Percentiles rank a stretch among this genome's conserved stretches.
phyloP scores from a whole-genome alignment of 2,797 vertebrate species.

The Urocyon cinereoargenteus region DNA sequence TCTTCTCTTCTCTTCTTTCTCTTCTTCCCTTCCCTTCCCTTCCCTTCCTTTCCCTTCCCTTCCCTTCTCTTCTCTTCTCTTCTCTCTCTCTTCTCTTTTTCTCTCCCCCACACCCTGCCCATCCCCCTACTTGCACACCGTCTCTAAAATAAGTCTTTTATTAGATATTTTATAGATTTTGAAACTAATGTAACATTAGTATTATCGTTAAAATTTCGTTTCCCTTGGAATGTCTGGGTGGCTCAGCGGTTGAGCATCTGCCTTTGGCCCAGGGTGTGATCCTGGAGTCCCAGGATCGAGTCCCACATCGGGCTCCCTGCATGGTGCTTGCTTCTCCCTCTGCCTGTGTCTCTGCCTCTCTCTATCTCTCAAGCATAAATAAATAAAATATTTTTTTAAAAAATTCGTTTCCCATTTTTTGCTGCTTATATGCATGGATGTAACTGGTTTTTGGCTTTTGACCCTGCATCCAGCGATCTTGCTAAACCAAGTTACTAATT shows the following conservation, averaged over 20 bases:
- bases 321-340: no score
- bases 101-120: no score
- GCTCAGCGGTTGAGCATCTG: no score
- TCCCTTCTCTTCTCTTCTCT: no score
- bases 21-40: no score
- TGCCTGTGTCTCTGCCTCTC: no score
- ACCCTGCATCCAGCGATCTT: not conserved
- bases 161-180: conserved; percentile 7
- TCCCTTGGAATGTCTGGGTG: not conserved
- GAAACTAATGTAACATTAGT: not conserved
- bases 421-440: not conserved
- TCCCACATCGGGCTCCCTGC: no score
- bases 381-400: not conserved
- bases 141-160: not conserved
- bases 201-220: not conserved
- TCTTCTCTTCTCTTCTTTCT: not conserved
- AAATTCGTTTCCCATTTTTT: not conserved
- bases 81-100: not conserved
- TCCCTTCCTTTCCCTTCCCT: not conserved
- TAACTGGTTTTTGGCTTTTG: not conserved
- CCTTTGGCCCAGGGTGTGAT: no score
- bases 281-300: no score
- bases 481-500: not conserved
- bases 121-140: not conserved
- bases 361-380: no score